Percentiles rank a stretch among this genome's conserved stretches.
Evolutionary conservation across 2,113 vertebrate species (phyloP).

Genomic region (Struthio camelus): DNA sequence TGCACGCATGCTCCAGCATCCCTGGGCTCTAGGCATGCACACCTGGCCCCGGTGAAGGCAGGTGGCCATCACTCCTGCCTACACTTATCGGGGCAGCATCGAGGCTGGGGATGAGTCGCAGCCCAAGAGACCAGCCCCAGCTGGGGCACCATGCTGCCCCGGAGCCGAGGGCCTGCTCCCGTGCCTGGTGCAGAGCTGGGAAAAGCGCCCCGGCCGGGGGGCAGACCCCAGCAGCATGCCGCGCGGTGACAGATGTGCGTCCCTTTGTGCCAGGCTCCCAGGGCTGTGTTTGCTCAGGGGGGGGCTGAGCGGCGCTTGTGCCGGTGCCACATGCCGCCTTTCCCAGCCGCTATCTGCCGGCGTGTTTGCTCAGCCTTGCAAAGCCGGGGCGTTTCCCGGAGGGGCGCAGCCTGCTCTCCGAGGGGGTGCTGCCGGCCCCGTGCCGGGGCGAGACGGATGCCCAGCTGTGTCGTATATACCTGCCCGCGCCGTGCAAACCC

Average conservation of each 20-base stretch:
- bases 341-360: neutral
- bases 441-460: no score
- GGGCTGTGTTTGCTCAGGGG: neutral
- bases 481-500: neutral
- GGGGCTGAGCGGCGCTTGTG: neutral
- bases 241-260: accelerated
- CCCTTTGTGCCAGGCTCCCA: neutral
- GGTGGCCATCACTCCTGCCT: no score
- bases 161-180: no score
- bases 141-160: no score
- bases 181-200: neutral
- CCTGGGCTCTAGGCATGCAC: no score
- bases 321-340: neutral
- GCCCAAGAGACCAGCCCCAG: no score
- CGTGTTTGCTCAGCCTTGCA: neutral
- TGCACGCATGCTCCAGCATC: no score
- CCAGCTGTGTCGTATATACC: no score
- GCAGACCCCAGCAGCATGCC: neutral
- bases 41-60: no score
- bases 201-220: neutral
- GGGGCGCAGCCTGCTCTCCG: neutral
- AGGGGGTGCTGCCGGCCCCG: neutral
- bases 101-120: no score
- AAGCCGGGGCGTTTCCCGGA: neutral
- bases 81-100: no score